Conservation (phyloP, 2,888 invertebrate species). For the Exephanes ischioxanthus region DNA sequence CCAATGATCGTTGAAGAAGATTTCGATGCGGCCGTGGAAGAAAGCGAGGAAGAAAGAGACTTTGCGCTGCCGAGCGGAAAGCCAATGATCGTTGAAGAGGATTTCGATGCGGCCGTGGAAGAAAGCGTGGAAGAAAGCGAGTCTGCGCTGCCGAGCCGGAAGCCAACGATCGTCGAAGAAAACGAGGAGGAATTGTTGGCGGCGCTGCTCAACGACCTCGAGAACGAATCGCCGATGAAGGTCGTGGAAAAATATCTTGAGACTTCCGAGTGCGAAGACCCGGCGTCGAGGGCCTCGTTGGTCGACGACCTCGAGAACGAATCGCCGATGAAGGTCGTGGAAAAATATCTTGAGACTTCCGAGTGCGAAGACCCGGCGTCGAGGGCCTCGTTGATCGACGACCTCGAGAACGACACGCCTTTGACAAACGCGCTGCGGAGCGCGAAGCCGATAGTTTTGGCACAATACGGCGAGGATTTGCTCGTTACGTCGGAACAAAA, state of each 20-base stretch:
- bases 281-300: neutral
- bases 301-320: neutral
- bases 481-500: neutral
- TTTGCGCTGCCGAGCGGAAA: too few relatives aligned
- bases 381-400: neutral
- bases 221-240: neutral
- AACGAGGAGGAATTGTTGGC: neutral
- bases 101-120: neutral
- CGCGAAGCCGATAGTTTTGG: neutral
- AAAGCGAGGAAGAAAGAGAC: slow-evolving; percentile 2
- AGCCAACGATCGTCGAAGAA: neutral
- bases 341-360: neutral
- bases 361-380: neutral
- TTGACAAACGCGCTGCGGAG: neutral
- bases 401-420: neutral
- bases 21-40: neutral
- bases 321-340: neutral
- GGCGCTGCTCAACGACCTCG: neutral
- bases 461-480: neutral
- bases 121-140: slow-evolving; percentile 1
- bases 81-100: too few relatives aligned
- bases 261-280: neutral
- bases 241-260: neutral
- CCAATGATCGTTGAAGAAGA: too few relatives aligned
- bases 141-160: neutral